Conservation (phyloP, 2,888 invertebrate species). For the Metellina segmentata region DNA sequence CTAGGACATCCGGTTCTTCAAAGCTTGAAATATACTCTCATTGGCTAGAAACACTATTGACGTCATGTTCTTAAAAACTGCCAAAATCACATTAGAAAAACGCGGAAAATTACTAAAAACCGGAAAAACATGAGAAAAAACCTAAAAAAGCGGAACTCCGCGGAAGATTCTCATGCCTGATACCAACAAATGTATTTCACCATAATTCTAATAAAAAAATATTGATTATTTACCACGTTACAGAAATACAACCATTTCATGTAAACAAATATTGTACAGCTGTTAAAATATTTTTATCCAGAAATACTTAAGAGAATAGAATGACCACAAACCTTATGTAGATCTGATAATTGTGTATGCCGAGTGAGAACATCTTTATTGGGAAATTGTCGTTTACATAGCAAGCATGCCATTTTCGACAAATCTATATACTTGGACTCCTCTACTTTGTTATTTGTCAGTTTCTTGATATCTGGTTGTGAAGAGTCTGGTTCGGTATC, state of each 20-base stretch:
- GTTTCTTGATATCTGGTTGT: slow-evolving; percentile 82
- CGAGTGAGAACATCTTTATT: slow-evolving; percentile 91
- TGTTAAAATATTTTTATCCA: background rate
- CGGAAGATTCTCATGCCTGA: too few species aligned
- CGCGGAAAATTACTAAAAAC: too few species aligned
- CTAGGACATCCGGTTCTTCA: too few species aligned
- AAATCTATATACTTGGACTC: slow-evolving; percentile 86
- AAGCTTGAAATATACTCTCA: too few species aligned
- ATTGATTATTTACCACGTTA: background rate
- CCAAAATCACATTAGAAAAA: too few species aligned
- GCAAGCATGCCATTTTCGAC: slow-evolving; percentile 92
- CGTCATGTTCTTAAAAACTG: too few species aligned
- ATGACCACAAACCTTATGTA: slow-evolving; percentile 86
- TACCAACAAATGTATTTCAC: background rate
- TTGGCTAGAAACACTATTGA: too few species aligned
- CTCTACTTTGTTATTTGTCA: slow-evolving; percentile 73
- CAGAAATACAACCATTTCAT: background rate
- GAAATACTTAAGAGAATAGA: background rate
- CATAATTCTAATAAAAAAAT: background rate
- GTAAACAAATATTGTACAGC: background rate
- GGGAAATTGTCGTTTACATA: slow-evolving; percentile 97
- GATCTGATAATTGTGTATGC: slow-evolving; percentile 94
- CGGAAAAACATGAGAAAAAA: too few species aligned
- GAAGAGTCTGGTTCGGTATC: slow-evolving; percentile 82
- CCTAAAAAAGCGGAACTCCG: too few species aligned